Evolutionary conservation across 2,888 invertebrate species (phyloP).

Genomic region (Morpho helenor): DNA sequence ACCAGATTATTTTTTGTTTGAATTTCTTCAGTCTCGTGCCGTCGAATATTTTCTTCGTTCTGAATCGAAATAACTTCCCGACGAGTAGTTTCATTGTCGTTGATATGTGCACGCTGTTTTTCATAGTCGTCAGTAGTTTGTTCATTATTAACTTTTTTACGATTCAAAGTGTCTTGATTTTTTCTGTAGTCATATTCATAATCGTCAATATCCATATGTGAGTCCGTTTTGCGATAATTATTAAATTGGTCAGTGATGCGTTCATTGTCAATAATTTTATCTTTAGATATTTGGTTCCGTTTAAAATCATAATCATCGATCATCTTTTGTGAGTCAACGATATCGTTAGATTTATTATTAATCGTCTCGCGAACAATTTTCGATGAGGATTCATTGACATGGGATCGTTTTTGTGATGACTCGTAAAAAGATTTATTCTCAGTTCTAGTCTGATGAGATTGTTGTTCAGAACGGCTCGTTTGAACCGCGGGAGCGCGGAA

Average conservation of each 20-base stretch:
- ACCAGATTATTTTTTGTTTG: constrained; percentile 32
- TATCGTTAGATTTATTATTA: constrained; percentile 41
- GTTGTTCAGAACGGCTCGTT: constrained; percentile 52
- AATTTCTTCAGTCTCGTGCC: constrained; percentile 11
- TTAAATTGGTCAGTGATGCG: constrained; percentile 5
- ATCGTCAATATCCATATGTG: not conserved
- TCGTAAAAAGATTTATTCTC: constrained; percentile 47
- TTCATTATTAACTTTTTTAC: constrained; percentile 1
- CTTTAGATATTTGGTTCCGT: constrained; percentile 20
- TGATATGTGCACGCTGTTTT: constrained; percentile 31
- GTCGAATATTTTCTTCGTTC: constrained; percentile 24
- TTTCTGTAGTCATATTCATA: not conserved
- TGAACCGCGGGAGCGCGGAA: constrained; percentile 65
- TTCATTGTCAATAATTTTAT: constrained; percentile 19
- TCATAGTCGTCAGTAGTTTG: not conserved
- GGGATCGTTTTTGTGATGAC: constrained; percentile 44
- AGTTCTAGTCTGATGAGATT: constrained; percentile 44
- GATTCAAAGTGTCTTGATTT: not conserved
- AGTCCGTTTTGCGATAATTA: constrained; percentile 24
- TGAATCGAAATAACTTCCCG: constrained; percentile 30
- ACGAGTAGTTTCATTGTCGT: constrained; percentile 34
- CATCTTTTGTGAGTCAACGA: constrained; percentile 58
- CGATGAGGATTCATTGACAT: constrained; percentile 44
- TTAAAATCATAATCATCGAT: constrained; percentile 51
- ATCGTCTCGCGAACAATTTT: constrained; percentile 41